These are phyloP conservation scores for Ellobius talpinus DNA, from an alignment of 2,113 vertebrate species.

Conservation along the genomic window DNA sequence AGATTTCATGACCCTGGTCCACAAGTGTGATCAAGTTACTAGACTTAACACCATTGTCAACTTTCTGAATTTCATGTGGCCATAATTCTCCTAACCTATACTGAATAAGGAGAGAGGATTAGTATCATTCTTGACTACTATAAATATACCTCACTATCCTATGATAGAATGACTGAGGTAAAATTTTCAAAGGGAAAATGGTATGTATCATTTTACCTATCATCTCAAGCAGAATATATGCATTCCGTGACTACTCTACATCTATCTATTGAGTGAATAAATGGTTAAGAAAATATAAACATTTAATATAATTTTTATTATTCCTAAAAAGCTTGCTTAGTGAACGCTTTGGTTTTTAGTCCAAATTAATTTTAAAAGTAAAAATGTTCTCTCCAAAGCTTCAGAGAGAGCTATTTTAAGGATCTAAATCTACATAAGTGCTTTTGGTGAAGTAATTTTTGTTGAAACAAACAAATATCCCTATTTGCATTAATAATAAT, in stretches of 20 bases:
- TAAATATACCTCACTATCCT: background rate
- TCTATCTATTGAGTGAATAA: background rate
- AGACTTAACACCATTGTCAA: background rate
- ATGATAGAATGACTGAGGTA: background rate
- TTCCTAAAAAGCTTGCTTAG: background rate
- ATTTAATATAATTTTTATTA: background rate
- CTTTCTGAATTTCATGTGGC: background rate
- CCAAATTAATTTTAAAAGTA: background rate
- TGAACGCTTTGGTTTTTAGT: background rate
- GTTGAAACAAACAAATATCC: constrained; percentile 69
- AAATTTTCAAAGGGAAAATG: background rate
- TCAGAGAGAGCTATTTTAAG: background rate
- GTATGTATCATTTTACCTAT: background rate
- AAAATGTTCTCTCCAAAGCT: background rate
- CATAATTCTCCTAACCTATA: accelerated
- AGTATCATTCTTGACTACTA: background rate
- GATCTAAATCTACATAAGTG: constrained; percentile 49
- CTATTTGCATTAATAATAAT: constrained; percentile 58
- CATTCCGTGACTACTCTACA: background rate
- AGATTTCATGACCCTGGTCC: background rate
- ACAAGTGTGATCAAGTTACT: background rate
- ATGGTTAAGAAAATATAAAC: background rate
- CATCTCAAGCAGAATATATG: background rate
- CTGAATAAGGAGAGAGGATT: background rate
- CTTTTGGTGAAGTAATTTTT: constrained; percentile 65